phyloP scores from a whole-genome alignment of 2,797 vertebrate species.

The Enteromius mattozi region DNA sequence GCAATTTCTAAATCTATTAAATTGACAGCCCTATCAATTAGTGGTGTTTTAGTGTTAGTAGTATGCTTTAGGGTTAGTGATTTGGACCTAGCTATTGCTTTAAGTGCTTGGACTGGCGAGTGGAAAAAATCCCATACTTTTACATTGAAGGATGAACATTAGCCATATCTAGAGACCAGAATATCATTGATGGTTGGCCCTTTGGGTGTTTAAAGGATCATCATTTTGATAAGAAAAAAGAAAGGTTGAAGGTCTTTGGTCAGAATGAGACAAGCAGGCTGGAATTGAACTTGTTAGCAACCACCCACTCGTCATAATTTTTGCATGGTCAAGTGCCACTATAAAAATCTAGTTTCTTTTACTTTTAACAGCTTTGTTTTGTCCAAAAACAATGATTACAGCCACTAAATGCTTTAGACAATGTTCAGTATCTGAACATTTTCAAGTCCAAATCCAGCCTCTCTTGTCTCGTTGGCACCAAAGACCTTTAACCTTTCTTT shows the following conservation, averaged over 20 bases:
- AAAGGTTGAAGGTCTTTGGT: neutral
- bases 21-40: neutral
- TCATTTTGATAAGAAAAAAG: neutral
- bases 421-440: neutral
- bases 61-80: neutral
- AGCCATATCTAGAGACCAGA: neutral
- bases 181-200: neutral
- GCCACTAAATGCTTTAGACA: neutral
- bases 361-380: neutral
- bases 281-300: neutral
- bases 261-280: neutral
- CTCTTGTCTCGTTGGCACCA: neutral
- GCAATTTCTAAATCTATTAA: neutral
- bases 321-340: neutral
- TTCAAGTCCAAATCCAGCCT: slow-evolving; percentile 8
- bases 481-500: slow-evolving; percentile 36
- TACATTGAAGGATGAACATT: neutral
- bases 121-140: neutral
- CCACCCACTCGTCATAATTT: neutral
- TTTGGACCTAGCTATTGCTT: neutral
- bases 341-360: neutral
- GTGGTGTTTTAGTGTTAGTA: neutral
- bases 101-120: neutral
- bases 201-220: neutral
- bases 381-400: neutral